These are phyloP conservation scores for Tromatobia lineatoria DNA, from an alignment of 2,888 invertebrate genomes.

Conservation along the genomic window DNA sequence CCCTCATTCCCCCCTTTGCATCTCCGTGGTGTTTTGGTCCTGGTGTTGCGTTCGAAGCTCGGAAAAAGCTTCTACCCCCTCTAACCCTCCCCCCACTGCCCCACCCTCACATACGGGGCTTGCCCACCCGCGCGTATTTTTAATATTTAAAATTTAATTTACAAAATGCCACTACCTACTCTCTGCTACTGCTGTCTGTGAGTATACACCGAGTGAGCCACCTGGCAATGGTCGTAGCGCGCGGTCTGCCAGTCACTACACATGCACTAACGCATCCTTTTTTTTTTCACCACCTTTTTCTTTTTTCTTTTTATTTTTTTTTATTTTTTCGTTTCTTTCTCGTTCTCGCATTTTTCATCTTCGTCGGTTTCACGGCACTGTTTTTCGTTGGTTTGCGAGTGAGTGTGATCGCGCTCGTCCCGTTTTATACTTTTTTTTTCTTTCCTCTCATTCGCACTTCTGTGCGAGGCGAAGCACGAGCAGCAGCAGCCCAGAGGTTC, in stretches of 20 bases:
- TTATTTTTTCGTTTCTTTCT: background rate
- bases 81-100: slow-evolving; percentile 10
- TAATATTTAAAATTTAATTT: slow-evolving; percentile 86
- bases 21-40: slow-evolving; percentile 55
- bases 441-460: slow-evolving; percentile 55
- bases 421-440: slow-evolving; percentile 44
- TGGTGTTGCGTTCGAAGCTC: slow-evolving; percentile 55
- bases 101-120: slow-evolving; percentile 56
- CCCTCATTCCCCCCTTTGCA: slow-evolving; percentile 34
- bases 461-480: slow-evolving; percentile 44
- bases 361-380: slow-evolving; percentile 1
- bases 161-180: slow-evolving; percentile 83
- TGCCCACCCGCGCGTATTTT: slow-evolving; percentile 81
- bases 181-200: slow-evolving; percentile 70
- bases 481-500: slow-evolving; percentile 31
- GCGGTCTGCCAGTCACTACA: slow-evolving; percentile 33
- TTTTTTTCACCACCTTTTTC: slow-evolving; percentile 40
- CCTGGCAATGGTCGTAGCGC: slow-evolving; percentile 41
- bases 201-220: slow-evolving; percentile 53
- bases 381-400: slow-evolving; percentile 29
- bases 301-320: slow-evolving; percentile 29
- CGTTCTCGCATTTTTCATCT: slow-evolving; percentile 31
- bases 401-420: slow-evolving; percentile 5
- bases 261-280: slow-evolving; percentile 57
- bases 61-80: slow-evolving; percentile 58